These are phyloP conservation scores for Hermodice carunculata DNA, from an alignment of 2,888 invertebrate species.

Conservation along the genomic window DNA sequence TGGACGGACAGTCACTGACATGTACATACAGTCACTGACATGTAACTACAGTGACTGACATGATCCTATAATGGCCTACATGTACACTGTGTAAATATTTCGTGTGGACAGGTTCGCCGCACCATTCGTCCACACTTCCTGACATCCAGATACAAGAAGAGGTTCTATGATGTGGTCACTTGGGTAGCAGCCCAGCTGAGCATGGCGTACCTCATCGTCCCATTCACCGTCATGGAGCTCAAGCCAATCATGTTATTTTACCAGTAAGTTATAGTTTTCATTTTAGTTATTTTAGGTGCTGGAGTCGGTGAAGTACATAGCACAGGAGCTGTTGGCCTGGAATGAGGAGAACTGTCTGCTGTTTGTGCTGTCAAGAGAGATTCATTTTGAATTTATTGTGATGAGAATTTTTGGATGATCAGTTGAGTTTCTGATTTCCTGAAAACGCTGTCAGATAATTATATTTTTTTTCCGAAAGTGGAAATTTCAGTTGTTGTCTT, in stretches of 20 bases:
- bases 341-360: too few species aligned
- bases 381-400: too few species aligned
- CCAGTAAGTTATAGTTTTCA: constrained; percentile 42
- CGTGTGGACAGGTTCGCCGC: constrained; percentile 26
- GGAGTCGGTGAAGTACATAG: too few species aligned
- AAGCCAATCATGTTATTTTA: constrained; percentile 45
- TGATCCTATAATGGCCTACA: neutral
- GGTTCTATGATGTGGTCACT: constrained; percentile 49
- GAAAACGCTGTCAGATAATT: too few species aligned
- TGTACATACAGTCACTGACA: too few species aligned
- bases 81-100: neutral
- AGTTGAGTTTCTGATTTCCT: too few species aligned
- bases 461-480: too few species aligned
- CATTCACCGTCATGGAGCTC: constrained; percentile 48
- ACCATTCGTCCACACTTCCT: constrained; percentile 30
- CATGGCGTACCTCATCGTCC: constrained; percentile 49
- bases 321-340: too few species aligned
- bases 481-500: too few species aligned
- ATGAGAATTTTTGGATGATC: too few species aligned
- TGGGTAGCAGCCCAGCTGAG: constrained; percentile 48
- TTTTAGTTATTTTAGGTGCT: constrained; percentile 34
- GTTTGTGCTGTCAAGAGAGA: too few species aligned
- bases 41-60: neutral
- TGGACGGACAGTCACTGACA: too few species aligned
- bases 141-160: constrained; percentile 21